Percentiles rank a stretch among this genome's conserved stretches.
phyloP scores from a whole-genome alignment of 2,888 invertebrate genomes.

The Dryobotodes eremita region DNA sequence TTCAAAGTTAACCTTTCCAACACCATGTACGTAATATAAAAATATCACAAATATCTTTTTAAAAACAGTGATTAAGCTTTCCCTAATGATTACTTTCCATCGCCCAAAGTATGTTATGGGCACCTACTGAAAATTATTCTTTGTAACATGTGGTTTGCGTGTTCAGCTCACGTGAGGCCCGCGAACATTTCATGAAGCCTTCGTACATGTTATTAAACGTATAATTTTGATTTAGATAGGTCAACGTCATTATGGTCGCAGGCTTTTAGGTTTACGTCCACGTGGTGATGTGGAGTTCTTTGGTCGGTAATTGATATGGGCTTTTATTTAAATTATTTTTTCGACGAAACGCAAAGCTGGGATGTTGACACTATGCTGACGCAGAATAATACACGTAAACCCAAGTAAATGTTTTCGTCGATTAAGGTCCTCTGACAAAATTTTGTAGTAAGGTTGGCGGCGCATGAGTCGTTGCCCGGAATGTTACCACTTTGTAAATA shows the following conservation, averaged over 20 bases:
- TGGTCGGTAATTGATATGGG: neutral
- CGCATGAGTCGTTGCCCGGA: no score
- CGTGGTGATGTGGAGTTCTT: neutral
- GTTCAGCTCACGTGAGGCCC: constrained; percentile 35
- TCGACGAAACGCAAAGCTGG: no score
- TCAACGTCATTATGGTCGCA: constrained; percentile 12
- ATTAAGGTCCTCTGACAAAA: neutral
- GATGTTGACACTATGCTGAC: neutral
- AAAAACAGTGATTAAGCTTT: constrained; percentile 35
- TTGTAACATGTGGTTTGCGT: constrained; percentile 44
- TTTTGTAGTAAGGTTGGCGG: neutral
- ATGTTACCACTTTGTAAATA: no score
- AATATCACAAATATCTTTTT: constrained; percentile 51
- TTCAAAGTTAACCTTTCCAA: constrained; percentile 6
- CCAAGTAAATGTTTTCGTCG: neutral
- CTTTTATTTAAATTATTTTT: neutral
- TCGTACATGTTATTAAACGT: constrained; percentile 40
- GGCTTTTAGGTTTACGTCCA: constrained; percentile 9
- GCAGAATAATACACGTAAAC: neutral
- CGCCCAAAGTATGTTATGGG: neutral
- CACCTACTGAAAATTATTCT: constrained; percentile 32
- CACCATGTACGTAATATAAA: neutral
- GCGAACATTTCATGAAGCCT: constrained; percentile 32
- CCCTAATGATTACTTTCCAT: constrained; percentile 22
- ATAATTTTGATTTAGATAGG: constrained; percentile 57